phyloP scores from a whole-genome alignment of 1,140 invertebrate species.

The Drosophila sechellia region DNA sequence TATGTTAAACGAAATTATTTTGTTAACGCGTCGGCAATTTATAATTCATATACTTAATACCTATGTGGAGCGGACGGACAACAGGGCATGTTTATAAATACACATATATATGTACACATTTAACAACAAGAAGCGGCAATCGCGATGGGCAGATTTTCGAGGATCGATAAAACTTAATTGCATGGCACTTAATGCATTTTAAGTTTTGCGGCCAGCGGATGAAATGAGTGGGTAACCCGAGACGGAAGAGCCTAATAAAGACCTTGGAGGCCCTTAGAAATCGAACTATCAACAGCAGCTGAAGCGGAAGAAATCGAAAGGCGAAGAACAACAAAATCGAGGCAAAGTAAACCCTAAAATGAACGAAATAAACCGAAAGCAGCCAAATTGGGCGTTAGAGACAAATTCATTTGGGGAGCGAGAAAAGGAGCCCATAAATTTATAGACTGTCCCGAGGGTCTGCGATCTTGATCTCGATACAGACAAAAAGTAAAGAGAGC shows the following conservation, averaged over 20 bases:
- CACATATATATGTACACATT: conserved; percentile 20
- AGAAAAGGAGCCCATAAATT: conserved; percentile 67
- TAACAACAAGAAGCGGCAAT: conserved; percentile 35
- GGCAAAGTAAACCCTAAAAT: conserved; percentile 8
- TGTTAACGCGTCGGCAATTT: conserved; percentile 70
- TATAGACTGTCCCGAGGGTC: conserved; percentile 74
- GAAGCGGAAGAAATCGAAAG: conserved; percentile 29
- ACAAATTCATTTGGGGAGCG: conserved; percentile 78
- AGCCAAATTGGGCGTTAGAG: conserved; percentile 74
- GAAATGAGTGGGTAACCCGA: conserved; percentile 60
- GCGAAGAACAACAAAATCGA: background rate
- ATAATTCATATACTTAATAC: conserved; percentile 67
- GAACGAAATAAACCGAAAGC: conserved; percentile 20
- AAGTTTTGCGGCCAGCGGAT: conserved; percentile 59
- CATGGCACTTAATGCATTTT: conserved; percentile 81
- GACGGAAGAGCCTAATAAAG: conserved; percentile 69
- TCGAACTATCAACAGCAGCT: conserved; percentile 76
- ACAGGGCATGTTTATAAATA: conserved; percentile 7
- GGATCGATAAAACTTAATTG: conserved; percentile 81
- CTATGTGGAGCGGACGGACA: conserved; percentile 5
- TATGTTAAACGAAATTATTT: conserved; percentile 70
- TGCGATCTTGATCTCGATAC: conserved; percentile 21
- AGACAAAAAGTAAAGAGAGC: background rate
- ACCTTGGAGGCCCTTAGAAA: conserved; percentile 76
- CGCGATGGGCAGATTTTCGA: conserved; percentile 69